Conservation (phyloP, 2,113 vertebrate genomes). For the Noctilio leporinus region DNA sequence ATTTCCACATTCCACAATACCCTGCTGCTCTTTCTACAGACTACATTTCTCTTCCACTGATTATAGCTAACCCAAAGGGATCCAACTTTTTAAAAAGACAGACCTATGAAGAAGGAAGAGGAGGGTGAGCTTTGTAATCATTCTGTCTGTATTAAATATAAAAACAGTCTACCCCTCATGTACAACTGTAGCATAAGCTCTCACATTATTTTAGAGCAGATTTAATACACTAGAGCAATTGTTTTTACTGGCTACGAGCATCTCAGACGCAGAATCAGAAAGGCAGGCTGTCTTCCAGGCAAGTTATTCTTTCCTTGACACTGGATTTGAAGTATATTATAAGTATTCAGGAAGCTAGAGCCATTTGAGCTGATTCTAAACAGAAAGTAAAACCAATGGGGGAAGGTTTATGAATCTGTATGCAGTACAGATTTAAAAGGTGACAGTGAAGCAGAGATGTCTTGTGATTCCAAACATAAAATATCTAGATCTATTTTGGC, state of each 20-base stretch:
- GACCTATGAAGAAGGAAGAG: background rate
- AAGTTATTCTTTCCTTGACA: slow-evolving; percentile 32
- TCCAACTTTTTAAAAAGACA: slow-evolving; percentile 20
- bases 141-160: background rate
- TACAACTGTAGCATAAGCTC: background rate
- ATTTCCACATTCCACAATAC: slow-evolving; percentile 21
- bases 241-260: slow-evolving; percentile 1
- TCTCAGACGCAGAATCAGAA: slow-evolving; percentile 1
- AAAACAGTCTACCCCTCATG: background rate
- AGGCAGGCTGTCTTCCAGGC: background rate
- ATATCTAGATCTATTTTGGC: background rate
- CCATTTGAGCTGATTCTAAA: slow-evolving; percentile 37
- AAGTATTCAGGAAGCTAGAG: slow-evolving; percentile 31
- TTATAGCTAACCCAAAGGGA: background rate
- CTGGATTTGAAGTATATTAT: slow-evolving; percentile 19
- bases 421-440: background rate
- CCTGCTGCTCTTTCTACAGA: background rate
- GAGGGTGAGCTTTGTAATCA: background rate
- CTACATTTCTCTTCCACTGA: background rate
- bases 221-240: background rate
- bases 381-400: slow-evolving; percentile 36
- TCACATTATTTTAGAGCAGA: slow-evolving; percentile 2
- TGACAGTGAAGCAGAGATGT: background rate
- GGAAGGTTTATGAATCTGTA: slow-evolving; percentile 40
- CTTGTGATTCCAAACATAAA: background rate